These are phyloP conservation scores for Leptatherina wallacei DNA, from an alignment of 2,797 vertebrate species.

Conservation along the genomic window DNA sequence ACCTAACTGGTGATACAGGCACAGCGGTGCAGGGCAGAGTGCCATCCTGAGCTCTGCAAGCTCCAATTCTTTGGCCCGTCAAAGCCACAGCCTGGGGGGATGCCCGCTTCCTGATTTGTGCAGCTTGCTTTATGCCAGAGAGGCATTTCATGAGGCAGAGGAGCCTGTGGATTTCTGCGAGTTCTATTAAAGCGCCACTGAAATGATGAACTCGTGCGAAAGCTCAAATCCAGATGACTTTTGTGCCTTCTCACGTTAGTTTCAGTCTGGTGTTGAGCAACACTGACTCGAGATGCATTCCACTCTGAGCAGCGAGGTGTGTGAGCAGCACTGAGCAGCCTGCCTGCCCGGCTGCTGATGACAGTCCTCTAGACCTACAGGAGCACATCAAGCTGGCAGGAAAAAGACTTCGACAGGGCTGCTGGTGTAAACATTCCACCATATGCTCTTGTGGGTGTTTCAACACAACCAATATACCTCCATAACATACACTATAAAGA, in stretches of 20 bases:
- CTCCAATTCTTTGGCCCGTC: conserved; percentile 57
- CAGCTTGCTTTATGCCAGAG: conserved; percentile 58
- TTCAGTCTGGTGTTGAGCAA: conserved; percentile 19
- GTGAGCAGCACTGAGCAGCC: conserved; percentile 48
- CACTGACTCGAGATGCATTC: conserved; percentile 38
- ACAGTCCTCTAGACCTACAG: conserved; percentile 60
- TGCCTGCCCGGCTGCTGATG: conserved; percentile 51
- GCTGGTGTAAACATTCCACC: conserved; percentile 73
- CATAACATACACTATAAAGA: conserved; percentile 17
- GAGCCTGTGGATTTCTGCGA: conserved; percentile 35
- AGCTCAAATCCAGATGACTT: conserved; percentile 29
- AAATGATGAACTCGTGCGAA: conserved; percentile 50
- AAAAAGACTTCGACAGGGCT: conserved; percentile 56
- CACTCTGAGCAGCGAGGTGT: conserved; percentile 47
- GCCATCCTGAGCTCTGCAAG: conserved; percentile 68
- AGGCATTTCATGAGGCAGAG: conserved; percentile 46
- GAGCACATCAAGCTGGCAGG: conserved; percentile 68
- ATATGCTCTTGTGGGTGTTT: conserved; percentile 69
- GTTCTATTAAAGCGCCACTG: conserved; percentile 45
- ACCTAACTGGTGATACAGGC: conserved; percentile 38
- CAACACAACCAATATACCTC: conserved; percentile 37
- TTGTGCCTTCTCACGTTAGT: conserved; percentile 24
- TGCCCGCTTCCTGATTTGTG: conserved; percentile 69
- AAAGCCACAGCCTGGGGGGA: conserved; percentile 67
- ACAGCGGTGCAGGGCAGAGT: conserved; percentile 53